Evolutionary conservation across 2,113 vertebrate genomes (phyloP), one percentile per base, ranked within the genome.

Genomic region (Sporophila hypoxantha): DNA sequence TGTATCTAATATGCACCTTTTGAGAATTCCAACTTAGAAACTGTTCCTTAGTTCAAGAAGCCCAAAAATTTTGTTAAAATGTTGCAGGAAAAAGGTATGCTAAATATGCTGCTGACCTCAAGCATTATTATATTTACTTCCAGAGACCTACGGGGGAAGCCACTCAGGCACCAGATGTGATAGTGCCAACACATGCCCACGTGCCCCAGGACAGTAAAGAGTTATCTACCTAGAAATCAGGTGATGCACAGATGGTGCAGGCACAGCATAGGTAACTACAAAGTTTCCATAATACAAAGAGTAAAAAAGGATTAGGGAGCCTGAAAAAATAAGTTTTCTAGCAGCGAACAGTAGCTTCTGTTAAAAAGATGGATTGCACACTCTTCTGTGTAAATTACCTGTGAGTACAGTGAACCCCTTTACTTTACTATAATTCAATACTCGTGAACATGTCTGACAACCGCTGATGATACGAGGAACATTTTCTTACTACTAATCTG

Each of bases 401-500:
- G 70, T 53, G 17, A 92, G 17, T 85, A 87, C 13, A 5, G 49
- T 22, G 59, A 77, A 64, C 26, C 26, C 29, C 87, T 82, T 82
- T 91, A 84, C 85, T 75, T 91, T 32, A 91, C 75, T 76, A 21
- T 82, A 91, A 94, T 76, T 95, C 91, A 94, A 55, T 68, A 91
- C 69, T 79, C 5, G 2, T 50, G 69, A 94, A 70, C 8, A 5
- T 32, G 34, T 57, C 67, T 75, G 61, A 75, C 82, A 85, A 65
- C 61, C 66, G 59, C 12, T 90, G 88, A 83, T 71, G 76, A 94
- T 61, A 95, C 1, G 3, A 94, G 66, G 87, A 91, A 89, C 53
- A 30, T 88, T 94, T 86, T 90, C 90, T 75, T 95, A 42, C 50
- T 94, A 67, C 61, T 89, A 91, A 91, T 92, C 89, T 92, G 46